Evolutionary conservation across 1,140 invertebrate genomes (phyloP).

Genomic region (Cylas formicarius): DNA sequence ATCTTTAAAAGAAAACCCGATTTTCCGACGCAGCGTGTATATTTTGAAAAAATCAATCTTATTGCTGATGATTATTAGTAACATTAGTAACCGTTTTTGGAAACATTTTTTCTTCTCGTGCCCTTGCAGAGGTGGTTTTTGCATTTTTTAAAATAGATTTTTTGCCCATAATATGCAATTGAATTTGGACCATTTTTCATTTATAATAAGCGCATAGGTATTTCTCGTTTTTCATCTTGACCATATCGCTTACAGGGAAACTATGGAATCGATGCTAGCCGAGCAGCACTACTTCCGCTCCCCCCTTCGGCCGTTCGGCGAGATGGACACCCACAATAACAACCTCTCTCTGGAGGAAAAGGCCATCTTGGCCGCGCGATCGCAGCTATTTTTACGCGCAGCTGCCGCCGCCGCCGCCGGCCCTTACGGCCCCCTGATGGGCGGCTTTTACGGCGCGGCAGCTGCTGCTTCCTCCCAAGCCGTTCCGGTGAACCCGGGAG

Average conservation of each 20-base stretch:
- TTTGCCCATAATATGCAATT: no score
- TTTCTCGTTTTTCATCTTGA: no score
- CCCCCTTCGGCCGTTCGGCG: slow-evolving; percentile 61
- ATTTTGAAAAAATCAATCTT: no score
- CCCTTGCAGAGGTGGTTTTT: no score
- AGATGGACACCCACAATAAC: slow-evolving; percentile 59
- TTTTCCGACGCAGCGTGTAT: no score
- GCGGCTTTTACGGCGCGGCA: slow-evolving; percentile 47
- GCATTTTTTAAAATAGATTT: no score
- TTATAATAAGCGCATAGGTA: no score
- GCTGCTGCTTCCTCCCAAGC: slow-evolving; percentile 44
- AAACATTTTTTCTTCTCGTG: no score
- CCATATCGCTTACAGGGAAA: slow-evolving; percentile 58
- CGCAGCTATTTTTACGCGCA: slow-evolving; percentile 58
- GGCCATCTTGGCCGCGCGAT: slow-evolving; percentile 60
- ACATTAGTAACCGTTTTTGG: no score
- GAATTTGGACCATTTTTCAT: no score
- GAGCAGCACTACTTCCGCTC: slow-evolving; percentile 69
- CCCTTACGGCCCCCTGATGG: slow-evolving; percentile 47
- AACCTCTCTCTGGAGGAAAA: slow-evolving; percentile 71
- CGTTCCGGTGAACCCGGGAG: slow-evolving; percentile 35
- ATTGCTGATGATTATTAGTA: no score
- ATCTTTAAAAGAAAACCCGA: no score
- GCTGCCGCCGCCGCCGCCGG: slow-evolving; percentile 54
- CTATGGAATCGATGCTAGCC: slow-evolving; percentile 74